These are phyloP conservation scores for Tyria jacobaeae DNA, from an alignment of 2,888 invertebrate species.

Conservation along the genomic window DNA sequence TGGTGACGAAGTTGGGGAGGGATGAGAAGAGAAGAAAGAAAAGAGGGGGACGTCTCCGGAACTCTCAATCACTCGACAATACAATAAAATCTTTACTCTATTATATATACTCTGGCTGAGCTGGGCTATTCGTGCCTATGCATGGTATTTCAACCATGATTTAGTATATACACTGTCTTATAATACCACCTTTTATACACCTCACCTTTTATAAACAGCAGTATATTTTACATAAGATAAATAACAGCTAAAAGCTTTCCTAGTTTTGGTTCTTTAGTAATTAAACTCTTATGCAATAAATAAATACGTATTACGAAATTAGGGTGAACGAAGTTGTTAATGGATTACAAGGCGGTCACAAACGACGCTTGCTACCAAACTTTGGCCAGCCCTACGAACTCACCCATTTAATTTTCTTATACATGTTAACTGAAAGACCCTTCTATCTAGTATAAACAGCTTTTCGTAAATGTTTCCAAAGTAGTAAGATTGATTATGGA, in stretches of 20 bases:
- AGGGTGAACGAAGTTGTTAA: slow-evolving; percentile 62
- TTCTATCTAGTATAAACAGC: slow-evolving; percentile 18
- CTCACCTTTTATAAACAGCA: too few relatives aligned
- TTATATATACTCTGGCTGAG: too few relatives aligned
- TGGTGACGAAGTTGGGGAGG: too few relatives aligned
- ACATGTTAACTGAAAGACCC: slow-evolving; percentile 23
- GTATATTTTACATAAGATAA: too few relatives aligned
- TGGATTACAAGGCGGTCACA: slow-evolving; percentile 62
- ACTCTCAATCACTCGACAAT: too few relatives aligned
- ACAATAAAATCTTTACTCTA: too few relatives aligned
- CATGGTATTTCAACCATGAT: too few relatives aligned
- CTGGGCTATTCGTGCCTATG: too few relatives aligned
- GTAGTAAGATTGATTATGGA: not conserved
- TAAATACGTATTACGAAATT: slow-evolving; percentile 46
- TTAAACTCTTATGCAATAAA: slow-evolving; percentile 28
- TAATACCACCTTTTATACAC: too few relatives aligned
- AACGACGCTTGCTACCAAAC: slow-evolving; percentile 44
- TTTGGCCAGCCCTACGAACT: slow-evolving; percentile 45
- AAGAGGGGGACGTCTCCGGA: too few relatives aligned
- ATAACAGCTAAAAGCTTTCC: not conserved
- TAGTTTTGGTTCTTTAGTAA: not conserved
- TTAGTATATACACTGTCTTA: too few relatives aligned
- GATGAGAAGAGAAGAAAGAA: too few relatives aligned
- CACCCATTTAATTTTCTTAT: slow-evolving; percentile 52
- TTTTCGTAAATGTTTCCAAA: slow-evolving; percentile 26